phyloP scores from a whole-genome alignment of 2,113 vertebrate genomes.

The Ictalurus furcatus region DNA sequence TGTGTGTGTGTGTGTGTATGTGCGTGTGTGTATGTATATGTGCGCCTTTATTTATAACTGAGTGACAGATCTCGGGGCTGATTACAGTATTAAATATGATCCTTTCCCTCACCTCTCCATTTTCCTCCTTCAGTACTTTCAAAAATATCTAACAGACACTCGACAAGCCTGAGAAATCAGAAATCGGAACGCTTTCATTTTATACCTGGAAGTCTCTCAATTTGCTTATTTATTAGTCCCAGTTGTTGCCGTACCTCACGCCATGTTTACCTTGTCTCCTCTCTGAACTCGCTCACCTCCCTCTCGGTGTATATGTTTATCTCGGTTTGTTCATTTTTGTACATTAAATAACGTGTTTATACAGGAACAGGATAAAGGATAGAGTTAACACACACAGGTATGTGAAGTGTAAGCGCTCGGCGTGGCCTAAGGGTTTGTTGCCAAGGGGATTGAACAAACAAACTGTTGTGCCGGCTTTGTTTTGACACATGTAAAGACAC shows the following conservation, averaged over 20 bases:
- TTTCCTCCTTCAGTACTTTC: neutral
- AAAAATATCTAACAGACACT: neutral
- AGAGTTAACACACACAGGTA: conserved; percentile 62
- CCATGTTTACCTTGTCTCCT: conserved; percentile 22
- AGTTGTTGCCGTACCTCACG: conserved; percentile 35
- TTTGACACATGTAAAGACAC: conserved; percentile 72
- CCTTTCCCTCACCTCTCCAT: conserved; percentile 54
- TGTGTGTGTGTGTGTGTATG: conserved; percentile 15
- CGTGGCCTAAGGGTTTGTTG: conserved; percentile 80
- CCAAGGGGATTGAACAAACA: conserved; percentile 82
- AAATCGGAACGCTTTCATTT: conserved; percentile 70
- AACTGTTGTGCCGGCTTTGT: conserved; percentile 74
- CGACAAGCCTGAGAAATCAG: neutral
- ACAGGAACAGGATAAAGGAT: conserved; percentile 58
- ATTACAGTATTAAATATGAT: conserved; percentile 72
- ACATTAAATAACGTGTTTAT: conserved; percentile 40
- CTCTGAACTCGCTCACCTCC: conserved; percentile 5
- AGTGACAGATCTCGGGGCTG: conserved; percentile 71
- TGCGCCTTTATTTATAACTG: conserved; percentile 77
- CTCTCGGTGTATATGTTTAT: conserved; percentile 21
- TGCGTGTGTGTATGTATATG: conserved; percentile 40
- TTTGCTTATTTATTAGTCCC: conserved; percentile 55
- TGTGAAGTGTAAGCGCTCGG: conserved; percentile 67
- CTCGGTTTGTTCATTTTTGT: conserved; percentile 36
- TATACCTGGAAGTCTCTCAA: conserved; percentile 60